Conservation (phyloP, 1,140 invertebrate species). For the Cyrtorhinus lividipennis region DNA sequence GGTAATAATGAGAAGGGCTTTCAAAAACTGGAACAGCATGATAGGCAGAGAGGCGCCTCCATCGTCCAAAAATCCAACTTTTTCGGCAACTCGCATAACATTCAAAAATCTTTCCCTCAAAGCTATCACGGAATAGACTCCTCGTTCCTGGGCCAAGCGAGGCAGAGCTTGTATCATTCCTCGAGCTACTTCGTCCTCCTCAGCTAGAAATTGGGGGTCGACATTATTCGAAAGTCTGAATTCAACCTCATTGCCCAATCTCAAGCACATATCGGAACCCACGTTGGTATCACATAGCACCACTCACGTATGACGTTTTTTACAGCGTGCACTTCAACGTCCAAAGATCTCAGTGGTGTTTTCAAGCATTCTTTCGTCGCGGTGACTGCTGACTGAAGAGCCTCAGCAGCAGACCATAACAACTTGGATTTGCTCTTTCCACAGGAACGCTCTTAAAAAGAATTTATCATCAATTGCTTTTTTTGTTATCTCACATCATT, state of each 20-base stretch:
- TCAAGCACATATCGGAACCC: too few species aligned
- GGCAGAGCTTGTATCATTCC: not conserved
- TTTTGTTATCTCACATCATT: too few species aligned
- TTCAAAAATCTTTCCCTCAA: slow-evolving; percentile 73
- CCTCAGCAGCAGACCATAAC: slow-evolving; percentile 82
- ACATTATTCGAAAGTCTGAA: too few species aligned
- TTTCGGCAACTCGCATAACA: slow-evolving; percentile 33
- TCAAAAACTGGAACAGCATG: slow-evolving; percentile 77
- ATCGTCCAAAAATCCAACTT: slow-evolving; percentile 29
- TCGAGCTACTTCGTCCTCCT: not conserved
- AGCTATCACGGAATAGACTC: slow-evolving; percentile 71
- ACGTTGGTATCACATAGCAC: too few species aligned
- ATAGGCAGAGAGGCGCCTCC: slow-evolving; percentile 56
- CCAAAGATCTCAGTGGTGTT: slow-evolving; percentile 41
- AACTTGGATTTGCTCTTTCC: not conserved
- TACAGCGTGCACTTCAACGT: slow-evolving; percentile 55
- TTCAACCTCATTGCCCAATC: too few species aligned
- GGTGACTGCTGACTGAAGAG: slow-evolving; percentile 46
- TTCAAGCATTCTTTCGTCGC: not conserved
- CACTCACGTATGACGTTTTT: slow-evolving; percentile 47
- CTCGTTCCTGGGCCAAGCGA: slow-evolving; percentile 45
- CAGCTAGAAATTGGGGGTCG: too few species aligned
- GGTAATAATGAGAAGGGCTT: slow-evolving; percentile 53
- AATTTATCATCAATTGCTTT: not conserved
- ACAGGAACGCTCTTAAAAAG: slow-evolving; percentile 50